Percentiles rank a stretch among this genome's conserved stretches.
Conservation (phyloP, 1,140 invertebrate genomes). For the Aphelenchoides besseyi region DNA sequence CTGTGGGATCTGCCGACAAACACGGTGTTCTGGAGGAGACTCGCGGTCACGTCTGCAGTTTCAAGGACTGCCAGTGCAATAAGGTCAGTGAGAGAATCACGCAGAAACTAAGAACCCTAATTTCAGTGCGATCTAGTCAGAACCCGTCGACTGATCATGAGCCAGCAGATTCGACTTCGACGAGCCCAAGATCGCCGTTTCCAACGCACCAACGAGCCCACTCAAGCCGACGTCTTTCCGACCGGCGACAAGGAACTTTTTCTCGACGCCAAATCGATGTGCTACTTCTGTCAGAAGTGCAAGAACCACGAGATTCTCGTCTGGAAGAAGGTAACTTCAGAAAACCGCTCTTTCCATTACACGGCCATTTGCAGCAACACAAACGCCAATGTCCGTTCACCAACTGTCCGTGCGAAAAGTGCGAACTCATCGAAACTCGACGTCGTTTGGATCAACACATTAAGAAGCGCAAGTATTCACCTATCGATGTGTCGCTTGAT, state of each 20-base stretch:
- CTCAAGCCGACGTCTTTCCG: slow-evolving; percentile 42
- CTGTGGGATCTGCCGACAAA: slow-evolving; percentile 58
- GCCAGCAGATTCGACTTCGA: slow-evolving; percentile 55
- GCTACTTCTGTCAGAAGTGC: slow-evolving; percentile 61
- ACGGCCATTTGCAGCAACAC: slow-evolving; percentile 42
- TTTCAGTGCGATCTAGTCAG: slow-evolving; percentile 58
- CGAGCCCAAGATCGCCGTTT: slow-evolving; percentile 60
- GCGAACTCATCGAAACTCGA: slow-evolving; percentile 56
- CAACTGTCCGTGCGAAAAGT: slow-evolving; percentile 51
- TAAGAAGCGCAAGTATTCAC: slow-evolving; percentile 32
- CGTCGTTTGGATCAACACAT: slow-evolving; percentile 55
- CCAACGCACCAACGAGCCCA: slow-evolving; percentile 40
- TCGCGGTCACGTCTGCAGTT: slow-evolving; percentile 51
- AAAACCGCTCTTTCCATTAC: neutral
- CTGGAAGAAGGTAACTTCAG: slow-evolving; percentile 54
- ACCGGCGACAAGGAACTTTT: slow-evolving; percentile 2
- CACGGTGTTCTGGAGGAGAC: slow-evolving; percentile 56
- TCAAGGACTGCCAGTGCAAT: slow-evolving; percentile 52
- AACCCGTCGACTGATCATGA: slow-evolving; percentile 54
- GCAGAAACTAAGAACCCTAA: neutral
- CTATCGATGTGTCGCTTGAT: too few relatives aligned
- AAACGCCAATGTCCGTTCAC: slow-evolving; percentile 52
- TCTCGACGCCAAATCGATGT: slow-evolving; percentile 50
- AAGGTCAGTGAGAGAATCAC: slow-evolving; percentile 38
- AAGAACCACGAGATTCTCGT: slow-evolving; percentile 55